Conservation (phyloP, 2,888 invertebrate species). For the Electrophaes corylata region DNA sequence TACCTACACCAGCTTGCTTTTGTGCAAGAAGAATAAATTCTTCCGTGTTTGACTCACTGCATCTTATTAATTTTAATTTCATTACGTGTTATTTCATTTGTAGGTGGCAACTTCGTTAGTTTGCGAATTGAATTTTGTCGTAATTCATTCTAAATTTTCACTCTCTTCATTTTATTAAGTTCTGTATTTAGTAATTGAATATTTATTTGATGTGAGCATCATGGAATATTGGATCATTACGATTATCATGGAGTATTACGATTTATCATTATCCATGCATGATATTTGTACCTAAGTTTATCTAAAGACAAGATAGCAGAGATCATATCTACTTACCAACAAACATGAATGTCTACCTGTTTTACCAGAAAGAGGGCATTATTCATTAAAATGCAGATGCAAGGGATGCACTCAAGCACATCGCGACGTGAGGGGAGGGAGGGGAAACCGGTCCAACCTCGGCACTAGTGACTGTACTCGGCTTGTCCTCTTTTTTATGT, state of each 20-base stretch:
- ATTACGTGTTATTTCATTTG: no score
- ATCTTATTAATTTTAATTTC: constrained; percentile 33
- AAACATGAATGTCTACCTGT: constrained; percentile 26
- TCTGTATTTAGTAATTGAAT: neutral
- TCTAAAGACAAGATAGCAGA: constrained; percentile 5
- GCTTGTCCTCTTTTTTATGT: constrained; percentile 70
- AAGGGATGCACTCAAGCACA: constrained; percentile 64
- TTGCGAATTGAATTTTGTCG: constrained; percentile 14
- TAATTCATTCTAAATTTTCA: constrained; percentile 15
- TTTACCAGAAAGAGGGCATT: constrained; percentile 45
- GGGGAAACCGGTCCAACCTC: constrained; percentile 62
- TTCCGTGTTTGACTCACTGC: constrained; percentile 28
- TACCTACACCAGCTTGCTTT: constrained; percentile 17
- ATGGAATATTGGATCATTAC: no score
- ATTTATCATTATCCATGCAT: no score
- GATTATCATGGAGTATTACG: no score
- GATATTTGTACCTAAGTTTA: constrained; percentile 10
- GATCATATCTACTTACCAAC: constrained; percentile 30
- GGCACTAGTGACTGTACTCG: constrained; percentile 56
- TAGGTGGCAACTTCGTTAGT: constrained; percentile 6
- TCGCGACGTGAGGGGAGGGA: constrained; percentile 46
- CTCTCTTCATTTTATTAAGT: neutral
- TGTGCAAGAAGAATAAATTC: constrained; percentile 25
- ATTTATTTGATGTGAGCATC: no score
- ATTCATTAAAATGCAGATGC: constrained; percentile 57